phyloP scores from a whole-genome alignment of 2,888 invertebrate species.

The Onchidella celtica region DNA sequence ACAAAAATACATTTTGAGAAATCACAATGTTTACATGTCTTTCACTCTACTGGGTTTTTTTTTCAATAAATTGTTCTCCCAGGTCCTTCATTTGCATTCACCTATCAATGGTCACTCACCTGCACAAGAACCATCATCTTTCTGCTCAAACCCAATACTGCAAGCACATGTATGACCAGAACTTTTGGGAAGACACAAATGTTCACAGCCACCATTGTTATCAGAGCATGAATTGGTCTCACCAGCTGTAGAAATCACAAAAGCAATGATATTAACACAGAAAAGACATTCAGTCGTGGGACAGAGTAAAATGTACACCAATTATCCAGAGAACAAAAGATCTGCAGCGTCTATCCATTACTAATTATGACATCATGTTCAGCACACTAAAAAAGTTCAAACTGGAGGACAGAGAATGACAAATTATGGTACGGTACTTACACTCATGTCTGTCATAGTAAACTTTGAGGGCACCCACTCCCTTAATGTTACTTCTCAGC shows the following conservation, averaged over 20 bases:
- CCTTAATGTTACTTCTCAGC: conserved; percentile 62
- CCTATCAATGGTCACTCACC: conserved; percentile 53
- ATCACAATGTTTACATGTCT: neutral
- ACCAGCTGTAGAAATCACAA: conserved; percentile 49
- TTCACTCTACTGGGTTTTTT: no score
- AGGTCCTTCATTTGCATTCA: no score
- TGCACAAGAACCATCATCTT: conserved; percentile 89
- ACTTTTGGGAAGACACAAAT: conserved; percentile 94
- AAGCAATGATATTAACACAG: neutral
- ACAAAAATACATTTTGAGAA: no score
- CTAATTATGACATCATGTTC: no score
- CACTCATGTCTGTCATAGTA: conserved; percentile 78
- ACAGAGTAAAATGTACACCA: no score
- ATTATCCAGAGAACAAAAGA: no score
- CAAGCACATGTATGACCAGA: conserved; percentile 91
- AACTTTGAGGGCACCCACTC: conserved; percentile 61
- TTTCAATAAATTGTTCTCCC: no score
- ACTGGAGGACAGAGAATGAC: no score
- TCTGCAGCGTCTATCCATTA: no score
- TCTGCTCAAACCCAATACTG: conserved; percentile 92
- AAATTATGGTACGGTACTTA: no score
- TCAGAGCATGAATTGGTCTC: conserved; percentile 83
- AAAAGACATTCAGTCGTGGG: no score
- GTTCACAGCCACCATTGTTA: conserved; percentile 92
- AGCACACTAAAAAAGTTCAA: no score